Percentiles rank a stretch among this genome's conserved stretches.
Evolutionary conservation across 1,140 invertebrate genomes (phyloP).

Genomic region (Dinoponera quadriceps): DNA sequence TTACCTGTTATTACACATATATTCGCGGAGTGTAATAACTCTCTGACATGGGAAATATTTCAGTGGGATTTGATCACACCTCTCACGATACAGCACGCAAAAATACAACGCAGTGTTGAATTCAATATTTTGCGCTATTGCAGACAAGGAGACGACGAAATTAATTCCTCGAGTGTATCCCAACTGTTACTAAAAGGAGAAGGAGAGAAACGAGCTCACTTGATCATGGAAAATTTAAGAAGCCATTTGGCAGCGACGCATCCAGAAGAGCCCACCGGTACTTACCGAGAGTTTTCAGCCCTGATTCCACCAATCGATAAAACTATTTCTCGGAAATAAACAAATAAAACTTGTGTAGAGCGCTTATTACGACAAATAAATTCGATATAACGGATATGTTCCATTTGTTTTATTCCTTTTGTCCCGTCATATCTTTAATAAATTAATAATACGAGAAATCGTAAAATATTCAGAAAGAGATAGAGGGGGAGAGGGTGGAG

Average conservation of each 20-base stretch:
- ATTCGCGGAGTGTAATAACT: no score
- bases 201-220: background rate
- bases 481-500: no score
- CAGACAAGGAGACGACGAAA: constrained; percentile 24
- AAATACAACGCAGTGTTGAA: background rate
- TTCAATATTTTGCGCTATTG: constrained; percentile 23
- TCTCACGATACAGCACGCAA: background rate
- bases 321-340: background rate
- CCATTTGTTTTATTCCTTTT: no score
- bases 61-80: background rate
- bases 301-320: constrained; percentile 8
- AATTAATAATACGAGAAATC: background rate
- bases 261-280: background rate
- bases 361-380: no score
- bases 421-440: background rate
- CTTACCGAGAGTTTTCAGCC: background rate
- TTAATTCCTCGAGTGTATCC: background rate
- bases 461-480: background rate
- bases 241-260: constrained; percentile 23
- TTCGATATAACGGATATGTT: background rate
- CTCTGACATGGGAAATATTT: background rate
- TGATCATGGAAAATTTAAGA: constrained; percentile 45
- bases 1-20: no score
- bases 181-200: background rate
- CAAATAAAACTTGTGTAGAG: no score